A percentile compares a stretch with the other conserved stretches of the same genome.
Conservation (phyloP, 1,140 invertebrate species). For the Drosophila kepulauana region DNA sequence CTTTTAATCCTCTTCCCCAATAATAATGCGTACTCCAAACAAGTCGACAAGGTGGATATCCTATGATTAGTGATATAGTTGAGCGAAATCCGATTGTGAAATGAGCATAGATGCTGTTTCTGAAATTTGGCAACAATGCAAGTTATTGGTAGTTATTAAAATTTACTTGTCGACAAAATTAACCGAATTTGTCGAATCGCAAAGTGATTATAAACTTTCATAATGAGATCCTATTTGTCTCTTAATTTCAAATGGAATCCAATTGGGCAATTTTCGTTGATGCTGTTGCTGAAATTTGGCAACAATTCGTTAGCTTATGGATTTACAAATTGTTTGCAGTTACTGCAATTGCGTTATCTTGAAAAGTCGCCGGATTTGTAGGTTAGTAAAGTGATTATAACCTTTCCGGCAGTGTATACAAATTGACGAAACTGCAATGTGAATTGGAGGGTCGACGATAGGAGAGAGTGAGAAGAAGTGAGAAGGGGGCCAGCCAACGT, state of each 20-base stretch:
- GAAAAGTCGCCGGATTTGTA: background rate
- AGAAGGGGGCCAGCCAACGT: background rate
- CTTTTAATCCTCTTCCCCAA: constrained; percentile 61
- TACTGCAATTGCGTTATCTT: background rate
- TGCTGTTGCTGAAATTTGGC: background rate
- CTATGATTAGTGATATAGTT: too few species aligned
- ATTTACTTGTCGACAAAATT: too few species aligned
- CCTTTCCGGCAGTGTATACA: constrained; percentile 26
- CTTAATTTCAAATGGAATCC: too few species aligned
- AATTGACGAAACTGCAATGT: constrained; percentile 15
- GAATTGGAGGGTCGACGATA: background rate
- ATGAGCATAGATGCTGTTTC: background rate
- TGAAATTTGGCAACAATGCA: background rate
- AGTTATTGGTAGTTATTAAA: too few species aligned
- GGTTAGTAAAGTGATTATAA: constrained; percentile 13
- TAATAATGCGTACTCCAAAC: background rate
- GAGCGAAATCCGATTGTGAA: too few species aligned
- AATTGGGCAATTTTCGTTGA: too few species aligned
- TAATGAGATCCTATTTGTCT: too few species aligned
- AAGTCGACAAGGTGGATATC: background rate
- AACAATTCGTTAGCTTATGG: background rate
- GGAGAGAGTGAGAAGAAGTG: too few species aligned
- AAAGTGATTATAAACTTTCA: too few species aligned
- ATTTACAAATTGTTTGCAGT: background rate
- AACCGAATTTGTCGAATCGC: too few species aligned